Evolutionary conservation across 2,113 vertebrate species (phyloP).

Genomic region (Cephalopholis sonnerati): DNA sequence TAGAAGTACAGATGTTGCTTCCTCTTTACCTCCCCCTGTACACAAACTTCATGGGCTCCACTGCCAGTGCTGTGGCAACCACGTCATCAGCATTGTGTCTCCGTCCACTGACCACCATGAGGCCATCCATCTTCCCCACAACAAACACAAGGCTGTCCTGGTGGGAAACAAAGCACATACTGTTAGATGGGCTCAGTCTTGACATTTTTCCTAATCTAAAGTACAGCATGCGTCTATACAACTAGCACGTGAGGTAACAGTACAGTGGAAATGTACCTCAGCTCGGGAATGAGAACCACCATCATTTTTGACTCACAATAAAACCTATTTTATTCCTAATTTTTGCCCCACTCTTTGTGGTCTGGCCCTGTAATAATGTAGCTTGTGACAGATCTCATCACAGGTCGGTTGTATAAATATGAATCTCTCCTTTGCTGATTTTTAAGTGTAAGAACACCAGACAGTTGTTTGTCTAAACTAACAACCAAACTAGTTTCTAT

Average conservation of each 20-base stretch:
- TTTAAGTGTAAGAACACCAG: background rate
- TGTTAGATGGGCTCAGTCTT: background rate
- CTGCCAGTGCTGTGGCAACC: slow-evolving; percentile 93
- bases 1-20: background rate
- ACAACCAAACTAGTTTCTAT: background rate
- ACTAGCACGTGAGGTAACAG: background rate
- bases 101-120: slow-evolving; percentile 93
- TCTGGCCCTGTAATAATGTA: background rate
- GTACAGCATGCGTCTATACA: background rate
- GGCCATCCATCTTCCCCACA: slow-evolving; percentile 93
- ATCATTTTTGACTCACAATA: background rate
- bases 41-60: slow-evolving; percentile 98
- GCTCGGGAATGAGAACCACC: background rate
- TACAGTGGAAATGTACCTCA: background rate
- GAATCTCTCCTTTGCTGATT: background rate
- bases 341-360: background rate
- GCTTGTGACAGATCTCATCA: slow-evolving; percentile 2
- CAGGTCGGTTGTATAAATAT: background rate
- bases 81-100: slow-evolving; percentile 95
- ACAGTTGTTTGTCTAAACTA: background rate
- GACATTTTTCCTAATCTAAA: background rate
- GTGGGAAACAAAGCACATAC: slow-evolving; percentile 32
- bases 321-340: background rate
- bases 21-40: slow-evolving; percentile 93
- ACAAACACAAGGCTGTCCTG: slow-evolving; percentile 94